Evolutionary conservation across 2,888 invertebrate genomes (phyloP), one percentile per base, ranked within the genome.

Genomic region (Synergus itoensis): DNA sequence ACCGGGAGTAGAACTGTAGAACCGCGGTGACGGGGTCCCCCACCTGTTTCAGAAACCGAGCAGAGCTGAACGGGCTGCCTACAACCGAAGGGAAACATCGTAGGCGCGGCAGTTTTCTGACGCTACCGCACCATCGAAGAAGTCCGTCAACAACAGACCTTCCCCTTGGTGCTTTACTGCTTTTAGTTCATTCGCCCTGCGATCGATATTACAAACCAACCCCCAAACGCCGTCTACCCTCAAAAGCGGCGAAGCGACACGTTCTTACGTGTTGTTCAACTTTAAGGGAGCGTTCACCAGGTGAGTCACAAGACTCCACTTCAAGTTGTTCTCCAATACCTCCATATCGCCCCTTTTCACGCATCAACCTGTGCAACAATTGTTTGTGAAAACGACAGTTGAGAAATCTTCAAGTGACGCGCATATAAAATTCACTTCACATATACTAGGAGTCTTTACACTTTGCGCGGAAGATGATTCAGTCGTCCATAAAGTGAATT

Each of bases 21-120:
- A 85, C 76, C 79, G 81, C 84, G 78, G 81, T 80, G 84, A 83
- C 86, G 86, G 84, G 85, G 65, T 76, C 87, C 90, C 90, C 90
- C 90, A 90, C 90, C 90, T 90, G 90, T 90, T 90, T 84, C 87
- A 83, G 84, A 79, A 82, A 82, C 82, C 79, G 81, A 79, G 81
- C 57, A 64, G 36, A 48, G 40, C 45, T 43, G 76, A 76, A 36
- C 73, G 60, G 64, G 77, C 65, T 77, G 81, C 80, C 79, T 76
- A 76, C 77, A 65, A 40, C 57, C 41, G 76, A 75, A 73, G 83
- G 85, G 84, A 83, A 85, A 85, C 83, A 85, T 86, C 81, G 84
- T 84, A 89, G 89, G 89, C 89, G 89, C 89, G 89, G 89, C 89
- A 89, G 87, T 89, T 89, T 89, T 89, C 89, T 85, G 87, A 89